Percentiles rank a stretch among this genome's conserved stretches.
These are phyloP conservation scores for Dromiciops gliroides DNA, from an alignment of 2,113 vertebrate species.

Conservation along the genomic window DNA sequence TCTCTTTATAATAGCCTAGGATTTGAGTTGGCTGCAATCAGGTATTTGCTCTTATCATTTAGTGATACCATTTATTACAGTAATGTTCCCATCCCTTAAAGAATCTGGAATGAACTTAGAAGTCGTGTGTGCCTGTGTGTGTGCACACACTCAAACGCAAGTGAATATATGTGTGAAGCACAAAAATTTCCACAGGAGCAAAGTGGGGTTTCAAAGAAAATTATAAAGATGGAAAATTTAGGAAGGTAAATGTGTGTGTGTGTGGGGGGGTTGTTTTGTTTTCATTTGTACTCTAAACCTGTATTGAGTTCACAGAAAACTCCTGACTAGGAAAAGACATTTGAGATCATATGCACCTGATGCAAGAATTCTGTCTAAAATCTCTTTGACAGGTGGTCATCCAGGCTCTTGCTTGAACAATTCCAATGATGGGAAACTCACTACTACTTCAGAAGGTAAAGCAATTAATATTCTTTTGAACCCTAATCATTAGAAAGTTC, in stretches of 20 bases:
- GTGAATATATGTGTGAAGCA: neutral
- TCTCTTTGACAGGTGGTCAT: neutral
- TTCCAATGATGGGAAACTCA: neutral
- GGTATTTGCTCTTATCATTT: constrained; percentile 64
- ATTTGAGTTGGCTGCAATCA: constrained; percentile 69
- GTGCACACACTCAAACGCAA: neutral
- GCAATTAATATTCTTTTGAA: neutral
- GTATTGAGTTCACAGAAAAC: neutral
- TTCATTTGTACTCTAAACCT: neutral
- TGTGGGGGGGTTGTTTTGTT: neutral
- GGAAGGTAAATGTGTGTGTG: neutral
- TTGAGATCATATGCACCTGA: neutral
- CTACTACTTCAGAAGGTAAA: neutral
- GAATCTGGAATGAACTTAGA: constrained; percentile 51
- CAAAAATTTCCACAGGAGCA: neutral
- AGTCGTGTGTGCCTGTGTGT: neutral
- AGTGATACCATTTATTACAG: constrained; percentile 53
- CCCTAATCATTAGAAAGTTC: neutral
- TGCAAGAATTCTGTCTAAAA: neutral
- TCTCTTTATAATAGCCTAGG: constrained; percentile 73
- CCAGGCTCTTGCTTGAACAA: neutral
- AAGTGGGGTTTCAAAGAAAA: neutral
- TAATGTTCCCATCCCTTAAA: constrained; percentile 26
- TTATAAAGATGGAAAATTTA: neutral
- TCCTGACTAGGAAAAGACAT: neutral